phyloP scores from a whole-genome alignment of 1,140 invertebrate species.

The Scaptodrosophila lebanonensis region DNA sequence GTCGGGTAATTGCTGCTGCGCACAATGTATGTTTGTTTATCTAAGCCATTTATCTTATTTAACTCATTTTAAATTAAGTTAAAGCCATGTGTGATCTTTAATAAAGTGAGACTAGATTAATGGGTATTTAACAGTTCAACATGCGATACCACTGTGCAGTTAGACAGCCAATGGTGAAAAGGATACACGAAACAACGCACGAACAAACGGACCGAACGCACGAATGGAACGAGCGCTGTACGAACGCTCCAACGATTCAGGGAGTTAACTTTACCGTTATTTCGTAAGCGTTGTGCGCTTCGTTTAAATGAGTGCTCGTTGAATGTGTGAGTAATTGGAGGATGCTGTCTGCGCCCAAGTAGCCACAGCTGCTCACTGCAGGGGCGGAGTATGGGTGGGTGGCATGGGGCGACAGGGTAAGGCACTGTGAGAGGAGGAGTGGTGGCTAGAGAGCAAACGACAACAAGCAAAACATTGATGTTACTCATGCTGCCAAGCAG shows the following conservation, averaged over 20 bases:
- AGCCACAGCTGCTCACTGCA: not conserved
- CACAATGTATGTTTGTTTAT: too few species aligned
- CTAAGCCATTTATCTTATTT: too few species aligned
- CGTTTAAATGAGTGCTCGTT: slow-evolving; percentile 74
- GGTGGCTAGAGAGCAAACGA: slow-evolving; percentile 60
- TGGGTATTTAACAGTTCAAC: too few species aligned
- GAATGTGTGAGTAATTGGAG: slow-evolving; percentile 73
- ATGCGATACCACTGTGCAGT: too few species aligned
- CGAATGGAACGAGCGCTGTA: slow-evolving; percentile 32
- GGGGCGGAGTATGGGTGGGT: not conserved
- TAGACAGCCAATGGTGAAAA: slow-evolving; percentile 28
- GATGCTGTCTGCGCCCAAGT: slow-evolving; percentile 35
- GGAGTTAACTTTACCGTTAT: slow-evolving; percentile 69
- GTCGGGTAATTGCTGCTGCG: too few species aligned
- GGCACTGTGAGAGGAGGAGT: not conserved
- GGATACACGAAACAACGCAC: slow-evolving; percentile 52
- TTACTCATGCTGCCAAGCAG: slow-evolving; percentile 51
- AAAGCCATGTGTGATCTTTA: too few species aligned
- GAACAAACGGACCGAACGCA: slow-evolving; percentile 38
- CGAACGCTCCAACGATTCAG: slow-evolving; percentile 38
- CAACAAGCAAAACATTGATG: slow-evolving; percentile 63
- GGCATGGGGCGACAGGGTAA: not conserved
- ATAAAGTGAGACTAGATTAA: too few species aligned
- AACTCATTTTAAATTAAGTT: too few species aligned
- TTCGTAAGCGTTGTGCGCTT: slow-evolving; percentile 69